A percentile compares a stretch with the other conserved stretches of the same genome.
Evolutionary conservation across 1,140 invertebrate species (phyloP).

Genomic region (Panagrolaimus sp.): DNA sequence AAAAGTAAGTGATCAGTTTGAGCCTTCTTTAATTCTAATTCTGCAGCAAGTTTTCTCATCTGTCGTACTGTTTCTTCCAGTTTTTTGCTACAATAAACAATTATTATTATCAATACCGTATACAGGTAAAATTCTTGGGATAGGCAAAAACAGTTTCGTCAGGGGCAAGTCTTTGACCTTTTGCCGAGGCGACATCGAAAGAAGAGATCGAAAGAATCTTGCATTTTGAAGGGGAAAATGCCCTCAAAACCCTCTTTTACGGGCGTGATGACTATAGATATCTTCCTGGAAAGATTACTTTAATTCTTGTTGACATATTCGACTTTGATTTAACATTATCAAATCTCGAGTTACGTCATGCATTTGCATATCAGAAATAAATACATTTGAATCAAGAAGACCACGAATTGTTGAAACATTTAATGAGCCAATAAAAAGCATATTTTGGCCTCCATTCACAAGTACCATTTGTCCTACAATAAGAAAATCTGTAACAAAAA

Average conservation of each 20-base stretch:
- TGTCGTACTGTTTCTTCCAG: conserved; percentile 24
- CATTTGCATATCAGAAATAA: conserved; percentile 58
- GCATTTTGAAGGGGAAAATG: too few relatives aligned
- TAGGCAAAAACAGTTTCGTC: too few relatives aligned
- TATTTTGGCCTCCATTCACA: conserved; percentile 39
- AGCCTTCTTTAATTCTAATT: conserved; percentile 58
- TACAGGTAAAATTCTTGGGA: too few relatives aligned
- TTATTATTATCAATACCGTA: too few relatives aligned
- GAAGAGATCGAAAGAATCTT: too few relatives aligned
- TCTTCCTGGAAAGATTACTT: too few relatives aligned
- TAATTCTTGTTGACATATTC: conserved; percentile 59
- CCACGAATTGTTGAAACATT: conserved; percentile 52
- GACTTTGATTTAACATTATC: conserved; percentile 54
- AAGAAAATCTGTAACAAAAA: conserved; percentile 32
- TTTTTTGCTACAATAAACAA: conserved; percentile 33
- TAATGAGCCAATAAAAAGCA: conserved; percentile 60
- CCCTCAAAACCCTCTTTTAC: too few relatives aligned
- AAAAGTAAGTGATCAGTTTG: conserved; percentile 59
- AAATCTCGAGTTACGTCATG: conserved; percentile 61
- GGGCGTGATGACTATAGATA: too few relatives aligned
- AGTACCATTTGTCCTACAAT: conserved; percentile 43
- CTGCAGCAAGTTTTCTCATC: conserved; percentile 33
- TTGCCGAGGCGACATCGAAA: too few relatives aligned
- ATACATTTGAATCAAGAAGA: conserved; percentile 57
- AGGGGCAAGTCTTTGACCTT: too few relatives aligned